phyloP scores from a whole-genome alignment of 2,113 vertebrate genomes.

The Lepisosteus oculatus region DNA sequence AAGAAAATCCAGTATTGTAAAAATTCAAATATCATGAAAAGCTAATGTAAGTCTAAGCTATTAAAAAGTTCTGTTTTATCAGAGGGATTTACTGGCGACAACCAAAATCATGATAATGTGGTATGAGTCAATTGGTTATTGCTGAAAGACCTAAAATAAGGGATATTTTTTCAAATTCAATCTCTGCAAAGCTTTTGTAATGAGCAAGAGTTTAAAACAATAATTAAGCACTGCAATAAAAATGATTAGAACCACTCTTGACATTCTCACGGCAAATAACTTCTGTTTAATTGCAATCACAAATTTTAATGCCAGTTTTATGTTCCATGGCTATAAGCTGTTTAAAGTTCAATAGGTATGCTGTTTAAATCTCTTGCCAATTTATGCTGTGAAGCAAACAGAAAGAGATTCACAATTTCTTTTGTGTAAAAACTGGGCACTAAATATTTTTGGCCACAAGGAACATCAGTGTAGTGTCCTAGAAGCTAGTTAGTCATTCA shows the following conservation, averaged over 20 bases:
- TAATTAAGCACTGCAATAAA: conserved; percentile 74
- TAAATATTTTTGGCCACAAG: conserved; percentile 48
- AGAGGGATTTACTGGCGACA: too few species aligned
- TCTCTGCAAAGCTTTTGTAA: conserved; percentile 63
- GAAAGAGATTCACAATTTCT: conserved; percentile 37
- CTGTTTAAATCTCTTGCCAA: conserved; percentile 69
- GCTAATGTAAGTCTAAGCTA: too few species aligned
- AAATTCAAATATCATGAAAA: too few species aligned
- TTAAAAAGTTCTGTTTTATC: too few species aligned
- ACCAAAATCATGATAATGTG: too few species aligned
- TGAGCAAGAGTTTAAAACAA: conserved; percentile 57
- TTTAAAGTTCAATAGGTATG: conserved; percentile 74
- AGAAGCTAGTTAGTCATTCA: conserved; percentile 66
- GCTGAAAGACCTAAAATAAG: too few species aligned
- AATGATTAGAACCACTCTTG: conserved; percentile 78
- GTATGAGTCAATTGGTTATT: too few species aligned
- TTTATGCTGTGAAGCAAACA: conserved; percentile 54
- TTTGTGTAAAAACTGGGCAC: conserved; percentile 42
- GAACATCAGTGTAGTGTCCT: conserved; percentile 51
- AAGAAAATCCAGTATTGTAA: too few species aligned
- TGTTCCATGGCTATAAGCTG: conserved; percentile 72
- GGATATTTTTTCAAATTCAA: conserved; percentile 58
- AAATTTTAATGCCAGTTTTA: conserved; percentile 81
- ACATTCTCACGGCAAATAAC: conserved; percentile 74
- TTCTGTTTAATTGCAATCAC: conserved; percentile 75